Base-by-base conservation (phyloP, 2,113 vertebrate species). In the Motacilla tschutschensis region DNA sequence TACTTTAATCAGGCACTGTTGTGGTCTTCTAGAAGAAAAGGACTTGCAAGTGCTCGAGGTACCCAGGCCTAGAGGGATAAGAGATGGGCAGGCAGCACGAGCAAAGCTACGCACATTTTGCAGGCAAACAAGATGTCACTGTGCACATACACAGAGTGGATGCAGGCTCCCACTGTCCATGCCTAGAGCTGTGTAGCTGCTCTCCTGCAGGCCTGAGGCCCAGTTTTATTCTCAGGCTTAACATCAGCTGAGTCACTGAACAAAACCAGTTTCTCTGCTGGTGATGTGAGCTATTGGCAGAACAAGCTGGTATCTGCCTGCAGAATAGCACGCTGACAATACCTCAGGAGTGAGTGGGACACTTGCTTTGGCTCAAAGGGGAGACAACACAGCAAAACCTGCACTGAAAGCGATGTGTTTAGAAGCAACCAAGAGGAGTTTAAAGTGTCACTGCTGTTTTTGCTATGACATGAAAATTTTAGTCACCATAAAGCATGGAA, bases 321-420 rank as follows among this genome's bases (percentile, higher is more conserved):
- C 31, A 64, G 47, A 81, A 51, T 1, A 76, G 29, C 1, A 3
- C 15, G 14, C 1, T 21, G 26, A 13, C 0, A 1, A 1, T 18
- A 31, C 12, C 26, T 58, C 36, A 25, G 33, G 10, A 50, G 19
- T 21, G 19, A 54, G 9, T 1, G 0, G 29, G 40, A 21, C 25
- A 24, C 11, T 3, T 21, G 12, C 2, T 51, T 69, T 28, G 51
- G 15, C 36, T 59, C 26, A 55, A 33, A 69, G 9, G 12, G 5
- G 22, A 46, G 26, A 36, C 13, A 60, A 41, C 6, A 44, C 2
- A 71, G 8, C 12, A 72, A 73, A 83, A 44, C 10, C 22, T 50
- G 4, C 12, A 31, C 20, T 41, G 17, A 63, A 86, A 55, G 29
- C 41, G 19, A 44, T 13, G 13, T 3, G 1, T 12, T 67, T 44